phyloP scores from a whole-genome alignment of 2,888 invertebrate species.

The Drosophila rellima region DNA sequence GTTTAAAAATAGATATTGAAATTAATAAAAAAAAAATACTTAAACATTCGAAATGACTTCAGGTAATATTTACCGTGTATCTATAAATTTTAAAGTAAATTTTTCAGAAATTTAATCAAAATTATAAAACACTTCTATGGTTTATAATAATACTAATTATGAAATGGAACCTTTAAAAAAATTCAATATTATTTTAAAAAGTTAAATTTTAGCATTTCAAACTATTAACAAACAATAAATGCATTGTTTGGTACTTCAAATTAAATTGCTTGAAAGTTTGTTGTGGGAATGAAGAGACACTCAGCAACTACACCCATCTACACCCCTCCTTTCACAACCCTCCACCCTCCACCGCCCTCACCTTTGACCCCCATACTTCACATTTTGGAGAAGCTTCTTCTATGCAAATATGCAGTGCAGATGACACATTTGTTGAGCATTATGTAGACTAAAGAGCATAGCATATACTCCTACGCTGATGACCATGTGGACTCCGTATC shows the following conservation, averaged over 20 bases:
- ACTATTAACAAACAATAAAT: not conserved
- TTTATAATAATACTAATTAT: too few species aligned
- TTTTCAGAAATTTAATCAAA: too few species aligned
- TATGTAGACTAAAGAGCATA: slow-evolving; percentile 49
- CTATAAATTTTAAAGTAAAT: too few species aligned
- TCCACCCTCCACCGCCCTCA: slow-evolving; percentile 3
- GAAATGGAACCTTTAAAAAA: too few species aligned
- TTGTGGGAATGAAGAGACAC: slow-evolving; percentile 15
- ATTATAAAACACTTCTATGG: too few species aligned
- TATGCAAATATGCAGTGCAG: slow-evolving; percentile 66
- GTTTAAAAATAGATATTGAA: too few species aligned
- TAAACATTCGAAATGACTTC: too few species aligned
- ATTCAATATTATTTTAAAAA: too few species aligned
- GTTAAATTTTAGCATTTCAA: not conserved
- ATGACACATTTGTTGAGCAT: slow-evolving; percentile 64
- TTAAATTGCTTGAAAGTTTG: slow-evolving; percentile 37
- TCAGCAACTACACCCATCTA: not conserved
- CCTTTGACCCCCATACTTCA: not conserved
- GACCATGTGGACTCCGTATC: slow-evolving; percentile 13
- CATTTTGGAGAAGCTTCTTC: slow-evolving; percentile 7
- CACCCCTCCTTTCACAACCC: not conserved
- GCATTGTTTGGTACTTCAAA: not conserved
- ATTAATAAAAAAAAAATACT: too few species aligned
- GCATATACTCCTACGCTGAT: not conserved
- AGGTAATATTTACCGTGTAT: too few species aligned